Percentiles rank a stretch among this genome's conserved stretches.
These are phyloP conservation scores for Eutrigla gurnardus DNA, from an alignment of 2,797 vertebrate species.

Conservation along the genomic window DNA sequence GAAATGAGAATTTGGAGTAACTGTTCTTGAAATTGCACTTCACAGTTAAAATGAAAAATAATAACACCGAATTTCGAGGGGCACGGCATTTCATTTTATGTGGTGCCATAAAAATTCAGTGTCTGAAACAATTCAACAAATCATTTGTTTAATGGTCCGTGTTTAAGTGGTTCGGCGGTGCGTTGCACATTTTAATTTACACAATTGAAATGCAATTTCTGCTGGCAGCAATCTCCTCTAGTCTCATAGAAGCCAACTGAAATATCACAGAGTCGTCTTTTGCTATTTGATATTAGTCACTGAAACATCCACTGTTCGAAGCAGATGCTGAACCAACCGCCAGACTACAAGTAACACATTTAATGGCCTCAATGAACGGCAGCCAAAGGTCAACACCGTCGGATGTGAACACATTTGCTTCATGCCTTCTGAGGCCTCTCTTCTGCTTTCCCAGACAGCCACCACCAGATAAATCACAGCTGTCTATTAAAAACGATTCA, in stretches of 20 bases:
- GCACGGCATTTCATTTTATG: slow-evolving; percentile 30
- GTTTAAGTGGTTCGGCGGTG: slow-evolving; percentile 26
- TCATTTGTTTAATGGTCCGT: slow-evolving; percentile 33
- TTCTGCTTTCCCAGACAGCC: slow-evolving; percentile 10
- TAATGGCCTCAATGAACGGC: neutral
- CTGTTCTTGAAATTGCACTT: slow-evolving; percentile 38
- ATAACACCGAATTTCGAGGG: slow-evolving; percentile 32
- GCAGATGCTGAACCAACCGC: neutral
- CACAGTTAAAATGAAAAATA: slow-evolving; percentile 39
- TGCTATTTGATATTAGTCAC: neutral
- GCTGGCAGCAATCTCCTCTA: slow-evolving; percentile 3
- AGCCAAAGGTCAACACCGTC: neutral
- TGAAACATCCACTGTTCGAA: neutral
- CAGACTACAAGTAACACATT: neutral
- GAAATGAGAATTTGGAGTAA: slow-evolving; percentile 51
- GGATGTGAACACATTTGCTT: neutral
- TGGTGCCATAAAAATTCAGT: slow-evolving; percentile 38
- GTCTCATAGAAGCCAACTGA: slow-evolving; percentile 2
- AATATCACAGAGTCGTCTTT: neutral
- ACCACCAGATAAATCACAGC: slow-evolving; percentile 5
- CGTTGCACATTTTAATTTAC: slow-evolving; percentile 35
- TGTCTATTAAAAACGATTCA: slow-evolving; percentile 11
- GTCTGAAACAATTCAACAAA: slow-evolving; percentile 46
- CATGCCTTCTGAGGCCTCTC: neutral
- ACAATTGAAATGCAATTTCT: slow-evolving; percentile 28